A percentile compares a stretch with the other conserved stretches of the same genome.
Conservation (phyloP, 2,888 invertebrate genomes). For the Corythucha ciliata region DNA sequence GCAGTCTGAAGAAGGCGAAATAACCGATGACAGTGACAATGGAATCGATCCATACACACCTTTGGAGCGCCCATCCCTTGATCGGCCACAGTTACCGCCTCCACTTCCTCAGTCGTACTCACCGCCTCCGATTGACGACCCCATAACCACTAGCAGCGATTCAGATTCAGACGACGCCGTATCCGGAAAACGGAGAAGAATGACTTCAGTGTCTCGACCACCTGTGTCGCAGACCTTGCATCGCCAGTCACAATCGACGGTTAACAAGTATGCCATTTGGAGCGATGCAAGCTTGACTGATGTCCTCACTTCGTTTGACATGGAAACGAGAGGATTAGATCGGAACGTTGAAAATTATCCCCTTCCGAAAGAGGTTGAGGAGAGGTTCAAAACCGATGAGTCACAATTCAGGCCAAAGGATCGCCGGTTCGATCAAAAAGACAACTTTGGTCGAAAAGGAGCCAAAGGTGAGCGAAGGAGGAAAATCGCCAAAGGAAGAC, state of each 20-base stretch:
- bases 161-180: conserved; percentile 22
- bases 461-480: conserved; percentile 11
- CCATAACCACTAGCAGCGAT: conserved; percentile 7
- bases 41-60: conserved; percentile 26
- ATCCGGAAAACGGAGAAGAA: conserved; percentile 18
- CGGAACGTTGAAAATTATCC: conserved; percentile 28
- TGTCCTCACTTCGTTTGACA: conserved; percentile 25
- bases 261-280: conserved; percentile 27
- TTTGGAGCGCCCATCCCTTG: conserved; percentile 21
- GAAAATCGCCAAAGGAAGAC: conserved; percentile 3
- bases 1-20: conserved; percentile 26
- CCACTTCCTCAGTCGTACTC: background rate
- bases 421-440: conserved; percentile 11
- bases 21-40: conserved; percentile 19
- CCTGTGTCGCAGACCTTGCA: too few relatives aligned
- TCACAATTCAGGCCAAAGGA: too few relatives aligned
- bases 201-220: conserved; percentile 5
- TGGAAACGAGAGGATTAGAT: conserved; percentile 25
- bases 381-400: too few relatives aligned
- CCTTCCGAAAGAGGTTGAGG: conserved; percentile 16
- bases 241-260: conserved; percentile 16
- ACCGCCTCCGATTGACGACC: background rate
- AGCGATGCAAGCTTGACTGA: conserved; percentile 25
- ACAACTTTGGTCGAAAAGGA: conserved; percentile 8
- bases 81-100: background rate